Base-by-base conservation (phyloP, 2,113 vertebrate species). In the rat (Rattus norvegicus) region DNA sequence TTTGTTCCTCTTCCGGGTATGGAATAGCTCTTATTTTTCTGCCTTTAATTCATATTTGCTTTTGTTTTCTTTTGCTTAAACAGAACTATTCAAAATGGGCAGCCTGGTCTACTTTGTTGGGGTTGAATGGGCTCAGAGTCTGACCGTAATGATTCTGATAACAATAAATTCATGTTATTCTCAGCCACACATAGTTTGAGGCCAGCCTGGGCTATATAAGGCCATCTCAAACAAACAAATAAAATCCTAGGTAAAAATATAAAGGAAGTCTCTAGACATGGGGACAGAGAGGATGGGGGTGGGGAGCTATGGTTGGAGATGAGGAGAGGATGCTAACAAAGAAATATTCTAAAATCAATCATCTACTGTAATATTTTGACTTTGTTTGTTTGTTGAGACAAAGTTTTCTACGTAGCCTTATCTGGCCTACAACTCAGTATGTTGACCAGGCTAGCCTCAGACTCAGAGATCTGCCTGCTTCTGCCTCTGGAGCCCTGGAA, bases 301-400 rank as follows among this genome's bases (percentile, higher is more conserved):
- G 43, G 16, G 19, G 67, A 30, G n/a, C 59, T 19, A 36, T 22
- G 26, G 76, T 39, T 52, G 39, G 83, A 88, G 77, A 91, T 65
- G 22, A 88, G 47, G 14, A 91, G 11, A 3, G 43, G 8, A 36
- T 36, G 49, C 65, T 72, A 54, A 2, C 39, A 16, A 85, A 85
- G 47, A 91, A 84, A 49, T 61, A 80, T 56, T 65, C 63, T 47
- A 92, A 97, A 91, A 88, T 3, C 83, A 67, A 47, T 52, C 90
- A 19, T 16, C 11, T 81, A 22, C 2, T 36, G 52, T 80, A 56
- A 63, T 1, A 26, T 26, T n/a, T 20, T n/a, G 80, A 13, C 12
- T 79, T 54, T 54, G 30, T 49, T 77, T 77, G 80, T 83, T 81
- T 77, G 43, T 28, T 81, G 79, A 84, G 89, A 97, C 90, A 13